These are phyloP conservation scores for Ascaphus truei DNA, from an alignment of 2,113 vertebrate species.

Conservation along the genomic window DNA sequence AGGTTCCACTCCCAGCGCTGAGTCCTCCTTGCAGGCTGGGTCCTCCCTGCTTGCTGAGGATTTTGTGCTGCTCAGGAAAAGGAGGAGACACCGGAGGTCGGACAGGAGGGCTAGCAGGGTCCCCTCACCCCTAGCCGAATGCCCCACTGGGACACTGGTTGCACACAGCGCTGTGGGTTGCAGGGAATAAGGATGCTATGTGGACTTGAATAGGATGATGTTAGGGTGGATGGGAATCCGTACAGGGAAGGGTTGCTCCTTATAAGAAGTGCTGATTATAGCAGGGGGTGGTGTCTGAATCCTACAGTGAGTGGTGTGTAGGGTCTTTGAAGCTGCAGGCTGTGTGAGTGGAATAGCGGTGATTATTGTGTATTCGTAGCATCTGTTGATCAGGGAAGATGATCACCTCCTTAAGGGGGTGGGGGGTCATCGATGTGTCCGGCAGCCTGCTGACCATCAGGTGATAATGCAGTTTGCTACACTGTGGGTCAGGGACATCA, in stretches of 20 bases:
- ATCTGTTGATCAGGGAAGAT: background rate
- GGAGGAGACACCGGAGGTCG: constrained; percentile 6
- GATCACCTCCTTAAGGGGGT: background rate
- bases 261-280: background rate
- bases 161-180: background rate
- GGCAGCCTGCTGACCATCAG: background rate
- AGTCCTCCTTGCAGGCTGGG: background rate
- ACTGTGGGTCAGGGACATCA: too few relatives aligned
- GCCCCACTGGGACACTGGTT: too few relatives aligned
- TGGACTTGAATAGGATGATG: background rate
- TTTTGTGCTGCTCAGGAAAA: constrained; percentile 28
- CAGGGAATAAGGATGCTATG: background rate
- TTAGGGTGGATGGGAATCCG: background rate
- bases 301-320: background rate
- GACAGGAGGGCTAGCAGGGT: background rate
- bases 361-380: background rate
- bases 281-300: background rate
- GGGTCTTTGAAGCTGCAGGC: background rate
- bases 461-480: too few relatives aligned
- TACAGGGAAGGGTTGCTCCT: background rate
- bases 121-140: background rate
- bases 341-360: background rate
- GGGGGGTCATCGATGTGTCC: background rate
- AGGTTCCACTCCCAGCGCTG: background rate
- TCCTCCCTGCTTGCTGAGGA: background rate